Evolutionary conservation across 2,888 invertebrate genomes (phyloP), one percentile per base, ranked within the genome.

Genomic region (Sarcophaga subvicina): DNA sequence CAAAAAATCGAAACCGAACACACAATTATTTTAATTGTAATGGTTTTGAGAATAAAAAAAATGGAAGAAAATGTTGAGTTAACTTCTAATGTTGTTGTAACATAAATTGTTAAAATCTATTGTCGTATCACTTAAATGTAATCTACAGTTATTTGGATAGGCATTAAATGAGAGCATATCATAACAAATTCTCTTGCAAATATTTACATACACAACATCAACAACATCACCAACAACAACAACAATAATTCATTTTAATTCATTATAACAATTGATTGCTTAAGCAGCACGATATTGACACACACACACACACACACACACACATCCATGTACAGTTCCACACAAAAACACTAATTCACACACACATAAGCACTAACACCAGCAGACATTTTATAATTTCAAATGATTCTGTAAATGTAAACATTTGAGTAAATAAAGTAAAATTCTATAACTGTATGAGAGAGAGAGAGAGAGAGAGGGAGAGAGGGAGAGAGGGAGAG

Each of bases 201-300:
- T 59, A 66, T 54, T 54, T 14, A 54, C 54, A 54, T 17, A 14
- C 17, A 54, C 54, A 17, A 27, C 10, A 14, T 20, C 37, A 37
- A 37, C 37, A 37, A 8, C 37, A 37, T 0, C 37, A 37, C 8
- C 8, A 37, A 2, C 37, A 37, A 37, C 37, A 37, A 37, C 37
- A 37, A 37, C 37, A 37, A 37, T 37, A 6, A 37, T 37, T 37
- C 27, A 75, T 73, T 75, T 62, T 62, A 75, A 75, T 62, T 75
- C 37, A 69, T 73, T 75, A 69, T 49, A 25, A 69, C 67, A 69
- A 75, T 73, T 80, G 66, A 66, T 27, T 73, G 49, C 47, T 66
- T 73, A 72, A 73, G 45, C 59, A 80, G 37, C 10, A 37, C 37
- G 37, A 37, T 10, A 37, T 37, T 37, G 10, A 37, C 37, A 37